Conservation (phyloP, 2,113 vertebrate species). For the Hemiscyllium ocellatum region DNA sequence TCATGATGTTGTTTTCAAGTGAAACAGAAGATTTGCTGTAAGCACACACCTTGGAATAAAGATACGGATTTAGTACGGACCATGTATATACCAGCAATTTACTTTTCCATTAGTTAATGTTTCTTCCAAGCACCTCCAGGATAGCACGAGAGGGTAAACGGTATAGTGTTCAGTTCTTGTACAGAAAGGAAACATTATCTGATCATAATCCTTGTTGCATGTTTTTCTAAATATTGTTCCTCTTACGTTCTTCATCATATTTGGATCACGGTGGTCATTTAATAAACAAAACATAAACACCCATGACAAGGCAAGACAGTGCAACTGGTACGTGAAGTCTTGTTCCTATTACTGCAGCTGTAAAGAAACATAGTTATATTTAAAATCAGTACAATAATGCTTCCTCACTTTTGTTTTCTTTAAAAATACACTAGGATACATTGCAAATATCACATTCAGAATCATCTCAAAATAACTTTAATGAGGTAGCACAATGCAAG, state of each 20-base stretch:
- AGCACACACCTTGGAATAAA: not conserved
- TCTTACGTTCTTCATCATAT: constrained; percentile 47
- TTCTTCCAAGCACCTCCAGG: not conserved
- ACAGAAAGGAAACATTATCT: constrained; percentile 37
- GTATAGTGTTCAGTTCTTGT: constrained; percentile 35
- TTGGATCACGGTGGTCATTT: constrained; percentile 67
- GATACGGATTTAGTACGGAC: not conserved
- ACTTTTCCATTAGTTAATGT: constrained; percentile 39
- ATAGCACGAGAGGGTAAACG: constrained; percentile 34
- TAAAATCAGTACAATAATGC: not conserved
- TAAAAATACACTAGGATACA: not conserved
- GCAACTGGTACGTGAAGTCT: constrained; percentile 79
- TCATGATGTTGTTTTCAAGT: constrained; percentile 27
- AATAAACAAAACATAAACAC: constrained; percentile 77
- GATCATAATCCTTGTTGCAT: constrained; percentile 37
- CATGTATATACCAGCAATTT: constrained; percentile 23
- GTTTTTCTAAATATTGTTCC: constrained; percentile 43
- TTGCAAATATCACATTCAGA: not conserved
- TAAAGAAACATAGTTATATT: constrained; percentile 37
- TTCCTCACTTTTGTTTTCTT: not conserved
- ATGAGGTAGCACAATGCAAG: not conserved
- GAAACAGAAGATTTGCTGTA: not conserved
- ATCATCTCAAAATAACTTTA: not conserved
- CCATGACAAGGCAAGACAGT: constrained; percentile 73
- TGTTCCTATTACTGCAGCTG: constrained; percentile 84